Percentiles rank a stretch among this genome's conserved stretches.
These are phyloP conservation scores for Rostratula benghalensis DNA, from an alignment of 2,113 vertebrate genomes.

Conservation along the genomic window DNA sequence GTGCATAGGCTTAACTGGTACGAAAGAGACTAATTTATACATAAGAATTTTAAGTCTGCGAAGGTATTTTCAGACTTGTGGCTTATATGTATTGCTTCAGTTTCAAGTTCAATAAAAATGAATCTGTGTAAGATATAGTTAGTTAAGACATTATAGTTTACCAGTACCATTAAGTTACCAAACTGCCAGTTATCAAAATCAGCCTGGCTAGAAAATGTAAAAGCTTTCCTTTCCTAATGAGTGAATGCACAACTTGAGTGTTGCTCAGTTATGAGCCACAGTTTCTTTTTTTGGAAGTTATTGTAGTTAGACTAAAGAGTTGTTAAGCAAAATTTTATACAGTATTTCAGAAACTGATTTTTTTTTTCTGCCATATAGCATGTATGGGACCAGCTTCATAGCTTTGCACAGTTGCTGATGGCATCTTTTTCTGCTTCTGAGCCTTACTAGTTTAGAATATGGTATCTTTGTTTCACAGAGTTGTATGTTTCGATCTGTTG, in stretches of 20 bases:
- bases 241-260: neutral
- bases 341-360: slow-evolving; percentile 47
- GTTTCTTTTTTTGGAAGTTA: neutral
- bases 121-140: slow-evolving; percentile 1
- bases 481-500: slow-evolving; percentile 33
- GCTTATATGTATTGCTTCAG: slow-evolving; percentile 37
- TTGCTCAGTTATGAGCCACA: neutral
- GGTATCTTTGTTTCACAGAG: slow-evolving; percentile 16
- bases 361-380: slow-evolving; percentile 9
- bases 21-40: neutral
- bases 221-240: neutral
- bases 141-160: neutral
- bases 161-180: neutral
- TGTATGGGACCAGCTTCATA: slow-evolving; percentile 34
- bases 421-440: slow-evolving; percentile 62
- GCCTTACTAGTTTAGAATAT: slow-evolving; percentile 39
- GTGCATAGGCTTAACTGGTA: neutral
- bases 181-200: neutral
- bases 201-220: neutral
- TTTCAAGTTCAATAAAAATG: slow-evolving; percentile 39
- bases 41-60: neutral
- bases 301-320: slow-evolving; percentile 7
- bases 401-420: slow-evolving; percentile 43
- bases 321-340: neutral
- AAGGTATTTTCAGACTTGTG: slow-evolving; percentile 26